A percentile compares a stretch with the other conserved stretches of the same genome.
phyloP scores from a whole-genome alignment of 1,140 invertebrate species.

The Leptopilina boulardi region DNA sequence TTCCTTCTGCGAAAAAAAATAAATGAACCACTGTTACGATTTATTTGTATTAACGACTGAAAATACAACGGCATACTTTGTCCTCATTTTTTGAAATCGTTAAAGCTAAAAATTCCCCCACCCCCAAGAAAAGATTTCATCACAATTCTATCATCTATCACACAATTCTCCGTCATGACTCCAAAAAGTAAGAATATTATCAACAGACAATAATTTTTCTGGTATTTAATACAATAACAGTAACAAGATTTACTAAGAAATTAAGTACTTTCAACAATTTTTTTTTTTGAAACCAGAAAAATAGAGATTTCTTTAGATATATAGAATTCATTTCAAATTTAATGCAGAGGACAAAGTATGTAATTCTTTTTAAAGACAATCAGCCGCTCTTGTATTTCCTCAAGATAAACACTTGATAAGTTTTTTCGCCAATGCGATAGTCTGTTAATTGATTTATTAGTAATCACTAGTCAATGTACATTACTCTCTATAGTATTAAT shows the following conservation, averaged over 20 bases:
- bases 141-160: conserved; percentile 25
- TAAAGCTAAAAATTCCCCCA: conserved; percentile 11
- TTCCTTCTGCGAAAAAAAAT: neutral
- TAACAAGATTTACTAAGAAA: conserved; percentile 11
- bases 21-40: conserved; percentile 8
- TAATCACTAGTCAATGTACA: conserved; percentile 59
- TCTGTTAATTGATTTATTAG: conserved; percentile 62
- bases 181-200: conserved; percentile 2
- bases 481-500: conserved; percentile 63
- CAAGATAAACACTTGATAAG: conserved; percentile 55
- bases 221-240: conserved; percentile 21
- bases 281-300: conserved; percentile 18
- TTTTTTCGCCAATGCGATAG: conserved; percentile 52
- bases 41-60: conserved; percentile 1
- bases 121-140: conserved; percentile 6
- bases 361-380: conserved; percentile 5
- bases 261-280: conserved; percentile 32
- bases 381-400: conserved; percentile 57
- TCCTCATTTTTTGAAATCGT: conserved; percentile 5
- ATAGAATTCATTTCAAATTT: conserved; percentile 30
- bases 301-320: conserved; percentile 31
- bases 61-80: neutral
- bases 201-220: conserved; percentile 21
- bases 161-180: neutral
- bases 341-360: conserved; percentile 25